phyloP scores from a whole-genome alignment of 2,113 vertebrate genomes.

The Phylloscopus trochiloides region DNA sequence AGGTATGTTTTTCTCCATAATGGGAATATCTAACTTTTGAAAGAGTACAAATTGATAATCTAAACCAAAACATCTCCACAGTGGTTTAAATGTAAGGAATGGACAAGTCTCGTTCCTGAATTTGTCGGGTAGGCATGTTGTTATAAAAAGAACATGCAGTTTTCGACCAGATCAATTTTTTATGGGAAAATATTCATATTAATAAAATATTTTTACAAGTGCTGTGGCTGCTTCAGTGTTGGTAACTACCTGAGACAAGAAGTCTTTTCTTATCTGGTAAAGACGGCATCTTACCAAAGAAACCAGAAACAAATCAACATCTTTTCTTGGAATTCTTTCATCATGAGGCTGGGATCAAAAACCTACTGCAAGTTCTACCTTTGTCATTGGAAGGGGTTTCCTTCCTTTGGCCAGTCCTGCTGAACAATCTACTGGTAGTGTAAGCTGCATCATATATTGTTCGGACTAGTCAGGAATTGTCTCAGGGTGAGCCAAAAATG shows the following conservation, averaged over 20 bases:
- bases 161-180: background rate
- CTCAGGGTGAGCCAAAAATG: background rate
- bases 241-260: background rate
- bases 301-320: background rate
- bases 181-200: background rate
- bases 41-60: background rate
- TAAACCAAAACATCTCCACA: background rate
- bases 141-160: background rate
- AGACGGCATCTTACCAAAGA: background rate
- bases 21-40: background rate
- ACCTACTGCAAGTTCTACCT: background rate
- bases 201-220: background rate
- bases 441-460: background rate
- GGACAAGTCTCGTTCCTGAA: background rate
- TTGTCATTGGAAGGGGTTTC: background rate
- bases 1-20: background rate
- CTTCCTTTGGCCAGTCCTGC: background rate
- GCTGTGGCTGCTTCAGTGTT: background rate
- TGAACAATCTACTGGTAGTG: background rate
- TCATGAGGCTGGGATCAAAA: background rate
- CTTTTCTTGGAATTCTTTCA: background rate
- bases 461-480: background rate
- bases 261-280: background rate
- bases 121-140: background rate
- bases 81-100: background rate